Evolutionary conservation across 2,888 invertebrate genomes (phyloP).

Genomic region (Drosophila yooni): DNA sequence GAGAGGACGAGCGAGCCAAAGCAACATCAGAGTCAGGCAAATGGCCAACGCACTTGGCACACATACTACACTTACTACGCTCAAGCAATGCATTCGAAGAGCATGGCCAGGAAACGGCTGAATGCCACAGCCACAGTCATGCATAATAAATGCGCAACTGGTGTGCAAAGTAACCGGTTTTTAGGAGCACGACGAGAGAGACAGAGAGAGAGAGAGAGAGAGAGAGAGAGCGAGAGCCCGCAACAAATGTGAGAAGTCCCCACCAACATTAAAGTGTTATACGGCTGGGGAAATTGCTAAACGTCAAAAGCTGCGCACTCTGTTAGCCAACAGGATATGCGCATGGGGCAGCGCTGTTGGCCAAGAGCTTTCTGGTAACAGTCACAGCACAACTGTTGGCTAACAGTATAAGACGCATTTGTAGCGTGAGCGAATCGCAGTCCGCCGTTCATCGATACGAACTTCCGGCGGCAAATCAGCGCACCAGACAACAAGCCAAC

Average conservation of each 20-base stretch:
- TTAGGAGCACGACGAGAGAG: conserved; percentile 51
- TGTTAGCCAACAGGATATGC: conserved; percentile 52
- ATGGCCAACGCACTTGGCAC: conserved; percentile 54
- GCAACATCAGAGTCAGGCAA: conserved; percentile 12
- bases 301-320: conserved; percentile 62
- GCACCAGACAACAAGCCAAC: conserved; percentile 63
- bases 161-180: conserved; percentile 78
- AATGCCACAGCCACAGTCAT: conserved; percentile 47
- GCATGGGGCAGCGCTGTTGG: conserved; percentile 51
- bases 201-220: background rate
- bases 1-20: conserved; percentile 21
- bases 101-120: conserved; percentile 45
- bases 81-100: conserved; percentile 25
- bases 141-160: conserved; percentile 81
- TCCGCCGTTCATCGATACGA: conserved; percentile 31
- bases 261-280: conserved; percentile 58
- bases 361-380: conserved; percentile 62
- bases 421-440: conserved; percentile 20
- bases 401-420: conserved; percentile 54
- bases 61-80: conserved; percentile 43
- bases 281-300: conserved; percentile 56
- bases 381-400: conserved; percentile 22
- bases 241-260: background rate
- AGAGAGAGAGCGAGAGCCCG: conserved; percentile 22
- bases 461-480: conserved; percentile 81